Evolutionary conservation across 2,113 vertebrate genomes (phyloP).

Genomic region (Picathartes gymnocephalus): DNA sequence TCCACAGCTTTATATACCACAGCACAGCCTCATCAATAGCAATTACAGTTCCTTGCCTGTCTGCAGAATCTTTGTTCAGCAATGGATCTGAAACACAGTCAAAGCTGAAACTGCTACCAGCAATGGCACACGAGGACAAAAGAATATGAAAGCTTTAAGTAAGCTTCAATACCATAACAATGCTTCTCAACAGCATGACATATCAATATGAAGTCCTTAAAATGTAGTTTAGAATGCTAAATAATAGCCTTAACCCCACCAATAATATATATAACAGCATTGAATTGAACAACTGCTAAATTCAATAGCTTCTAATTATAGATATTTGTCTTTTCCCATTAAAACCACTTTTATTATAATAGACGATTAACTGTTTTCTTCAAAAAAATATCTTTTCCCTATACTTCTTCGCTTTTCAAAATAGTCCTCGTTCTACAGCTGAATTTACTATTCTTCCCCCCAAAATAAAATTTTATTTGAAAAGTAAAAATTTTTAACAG

Average conservation of each 20-base stretch:
- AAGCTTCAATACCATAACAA: background rate
- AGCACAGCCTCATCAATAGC: background rate
- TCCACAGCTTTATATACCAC: background rate
- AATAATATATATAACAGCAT: background rate
- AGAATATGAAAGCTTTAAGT: background rate
- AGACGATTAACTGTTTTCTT: background rate
- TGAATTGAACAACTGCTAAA: background rate
- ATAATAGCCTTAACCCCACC: background rate
- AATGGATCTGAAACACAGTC: background rate
- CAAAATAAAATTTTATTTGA: background rate
- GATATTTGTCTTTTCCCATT: background rate
- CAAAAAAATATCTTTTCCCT: background rate
- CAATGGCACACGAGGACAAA: background rate
- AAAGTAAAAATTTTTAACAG: background rate
- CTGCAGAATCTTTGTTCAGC: background rate
- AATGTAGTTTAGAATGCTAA: background rate
- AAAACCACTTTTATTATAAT: background rate
- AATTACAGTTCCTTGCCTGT: background rate
- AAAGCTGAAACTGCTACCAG: background rate
- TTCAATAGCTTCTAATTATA: background rate
- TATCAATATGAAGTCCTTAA: background rate
- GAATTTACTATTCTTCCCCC: background rate
- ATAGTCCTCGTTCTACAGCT: accelerated
- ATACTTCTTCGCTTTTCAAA: background rate
- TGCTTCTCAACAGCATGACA: background rate